phyloP scores from a whole-genome alignment of 2,113 vertebrate species.

The Vidua chalybeata region DNA sequence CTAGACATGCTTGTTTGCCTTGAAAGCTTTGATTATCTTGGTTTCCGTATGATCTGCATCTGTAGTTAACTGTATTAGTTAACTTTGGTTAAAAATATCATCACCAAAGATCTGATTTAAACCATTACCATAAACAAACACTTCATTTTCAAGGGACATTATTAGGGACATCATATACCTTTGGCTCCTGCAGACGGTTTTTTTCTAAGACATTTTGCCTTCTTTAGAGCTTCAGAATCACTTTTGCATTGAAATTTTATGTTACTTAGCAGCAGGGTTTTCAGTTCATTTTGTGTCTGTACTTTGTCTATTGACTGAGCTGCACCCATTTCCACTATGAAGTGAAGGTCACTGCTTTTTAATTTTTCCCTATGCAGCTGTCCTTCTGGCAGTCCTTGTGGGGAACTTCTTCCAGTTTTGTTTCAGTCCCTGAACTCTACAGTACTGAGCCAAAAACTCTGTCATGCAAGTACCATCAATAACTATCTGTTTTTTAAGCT shows the following conservation, averaged over 20 bases:
- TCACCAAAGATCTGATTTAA: neutral
- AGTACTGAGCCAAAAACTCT: constrained; percentile 17
- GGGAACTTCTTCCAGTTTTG: constrained; percentile 9
- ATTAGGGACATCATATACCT: neutral
- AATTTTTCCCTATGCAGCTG: neutral
- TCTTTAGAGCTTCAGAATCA: neutral
- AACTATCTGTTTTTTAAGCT: constrained; percentile 26
- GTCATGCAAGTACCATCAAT: neutral
- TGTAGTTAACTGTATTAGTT: neutral
- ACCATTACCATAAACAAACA: neutral
- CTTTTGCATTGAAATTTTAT: neutral
- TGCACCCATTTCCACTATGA: neutral
- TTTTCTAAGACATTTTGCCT: neutral
- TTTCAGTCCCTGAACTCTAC: neutral
- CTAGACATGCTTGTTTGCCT: neutral
- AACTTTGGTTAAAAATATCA: neutral
- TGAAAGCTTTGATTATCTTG: neutral
- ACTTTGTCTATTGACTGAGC: neutral
- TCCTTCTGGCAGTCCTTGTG: constrained; percentile 6
- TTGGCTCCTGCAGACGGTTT: neutral
- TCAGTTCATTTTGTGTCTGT: neutral
- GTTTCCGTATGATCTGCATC: neutral
- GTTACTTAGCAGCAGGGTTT: neutral
- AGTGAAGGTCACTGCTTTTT: neutral
- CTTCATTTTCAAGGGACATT: neutral